Base-by-base conservation (phyloP, 1,140 invertebrate genomes). In the Trichomalopsis sarcophagae region DNA sequence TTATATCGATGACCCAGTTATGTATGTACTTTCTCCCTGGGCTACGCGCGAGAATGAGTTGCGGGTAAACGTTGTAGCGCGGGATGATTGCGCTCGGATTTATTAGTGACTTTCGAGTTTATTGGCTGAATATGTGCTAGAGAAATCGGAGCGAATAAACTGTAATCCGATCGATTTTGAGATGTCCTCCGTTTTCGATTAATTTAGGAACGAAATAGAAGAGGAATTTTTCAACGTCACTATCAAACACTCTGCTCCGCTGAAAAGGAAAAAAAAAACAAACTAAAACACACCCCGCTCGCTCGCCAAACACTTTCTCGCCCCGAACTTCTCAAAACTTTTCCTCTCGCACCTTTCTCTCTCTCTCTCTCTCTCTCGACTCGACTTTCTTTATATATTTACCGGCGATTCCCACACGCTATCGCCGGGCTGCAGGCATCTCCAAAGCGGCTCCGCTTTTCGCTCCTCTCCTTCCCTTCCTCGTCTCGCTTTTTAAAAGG, bases 351-450 rank as follows among this genome's bases (percentile, higher is more conserved):
- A 17, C 55, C 17, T n/a, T 23, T 50, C 27, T 27, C 27, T 27
- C 27, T 0, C 0, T n/a, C 44, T 50, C 27, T n/a, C 44, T 50
- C 27, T 27, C 27, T 27, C 27, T 0, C 0, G 0, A 1, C 27
- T 76, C 50, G 27, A 66, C 76, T 78, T 78, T 78, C 17, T 66
- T 71, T 9, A 71, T 71, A 30, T 71, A 71, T 71, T 71, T 30
- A 71, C 68, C 27, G 68, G 14, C 68, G 10, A 71, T 71, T 71
- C 4, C 23, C 23, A 27, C 66, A 23, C 75, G 75, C 75, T 77
- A 77, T 77, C 75, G n/a, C 75, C 40, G 30, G 2, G 47, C 40
- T 44, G 23, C 75, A 77, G 75, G 44, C 75, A 44, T n/a, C n/a
- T 5, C 44, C 1, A 11, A 77, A 47, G 33, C 44, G 17, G 75